Percentiles rank a stretch among this genome's conserved stretches.
Evolutionary conservation across 2,888 invertebrate genomes (phyloP).

Genomic region (Pristionchus fissidentatus): DNA sequence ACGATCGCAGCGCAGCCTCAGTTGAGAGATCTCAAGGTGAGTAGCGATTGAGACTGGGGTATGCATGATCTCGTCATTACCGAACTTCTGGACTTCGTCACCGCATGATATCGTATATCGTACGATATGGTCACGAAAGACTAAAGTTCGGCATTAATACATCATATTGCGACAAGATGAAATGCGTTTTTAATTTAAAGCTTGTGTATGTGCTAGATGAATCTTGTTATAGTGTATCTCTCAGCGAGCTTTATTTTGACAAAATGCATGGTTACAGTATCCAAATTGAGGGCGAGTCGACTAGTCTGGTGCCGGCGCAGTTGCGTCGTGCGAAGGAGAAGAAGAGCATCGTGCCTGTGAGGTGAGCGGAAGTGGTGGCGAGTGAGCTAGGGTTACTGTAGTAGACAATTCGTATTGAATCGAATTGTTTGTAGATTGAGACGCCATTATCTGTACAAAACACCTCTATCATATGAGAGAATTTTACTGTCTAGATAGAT

Average conservation of each 20-base stretch:
- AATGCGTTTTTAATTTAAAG: neutral
- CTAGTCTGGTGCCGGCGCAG: constrained; percentile 81
- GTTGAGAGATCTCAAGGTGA: constrained; percentile 40
- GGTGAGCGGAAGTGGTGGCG: neutral
- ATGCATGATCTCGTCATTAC: too few species aligned
- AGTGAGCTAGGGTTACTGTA: neutral
- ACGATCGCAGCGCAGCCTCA: constrained; percentile 27
- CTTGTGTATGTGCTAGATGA: too few species aligned
- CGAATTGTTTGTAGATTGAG: too few species aligned
- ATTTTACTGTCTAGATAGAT: neutral
- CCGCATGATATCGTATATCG: too few species aligned
- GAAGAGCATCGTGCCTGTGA: constrained; percentile 26
- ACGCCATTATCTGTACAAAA: too few species aligned
- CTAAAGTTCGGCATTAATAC: neutral
- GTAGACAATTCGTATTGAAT: too few species aligned
- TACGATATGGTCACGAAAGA: too few species aligned
- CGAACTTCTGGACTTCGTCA: too few species aligned
- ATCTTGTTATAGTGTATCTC: too few species aligned
- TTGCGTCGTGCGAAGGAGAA: constrained; percentile 88
- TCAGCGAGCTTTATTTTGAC: neutral
- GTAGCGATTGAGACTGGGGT: neutral
- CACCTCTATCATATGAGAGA: neutral
- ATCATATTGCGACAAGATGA: neutral
- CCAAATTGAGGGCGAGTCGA: constrained; percentile 30
- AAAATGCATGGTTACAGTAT: neutral